phyloP scores from a whole-genome alignment of 2,797 vertebrate genomes.

The Periparus ater region DNA sequence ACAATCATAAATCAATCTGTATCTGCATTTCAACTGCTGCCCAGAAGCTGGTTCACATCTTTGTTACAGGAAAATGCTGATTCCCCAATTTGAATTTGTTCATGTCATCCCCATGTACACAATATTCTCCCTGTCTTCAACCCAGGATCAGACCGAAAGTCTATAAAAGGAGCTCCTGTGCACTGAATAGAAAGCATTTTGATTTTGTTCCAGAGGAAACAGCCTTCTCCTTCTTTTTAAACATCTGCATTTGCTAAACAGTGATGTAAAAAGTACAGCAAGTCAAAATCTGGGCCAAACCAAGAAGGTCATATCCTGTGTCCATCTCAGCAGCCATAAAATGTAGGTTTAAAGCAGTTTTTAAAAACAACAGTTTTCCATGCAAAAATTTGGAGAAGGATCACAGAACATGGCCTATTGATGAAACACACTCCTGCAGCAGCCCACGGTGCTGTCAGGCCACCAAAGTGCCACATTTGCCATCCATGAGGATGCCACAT shows the following conservation, averaged over 20 bases:
- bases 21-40: neutral
- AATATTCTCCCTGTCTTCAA: slow-evolving; percentile 40
- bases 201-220: slow-evolving; percentile 45
- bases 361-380: neutral
- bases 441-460: neutral
- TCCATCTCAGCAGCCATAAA: slow-evolving; percentile 21
- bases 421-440: neutral
- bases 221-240: slow-evolving; percentile 40
- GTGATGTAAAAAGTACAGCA: slow-evolving; percentile 17
- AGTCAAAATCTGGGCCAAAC: slow-evolving; percentile 40
- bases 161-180: slow-evolving; percentile 49
- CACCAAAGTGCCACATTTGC: neutral
- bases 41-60: neutral
- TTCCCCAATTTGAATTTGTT: neutral
- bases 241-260: slow-evolving; percentile 65
- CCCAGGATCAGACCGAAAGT: neutral
- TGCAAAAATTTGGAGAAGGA: slow-evolving; percentile 5
- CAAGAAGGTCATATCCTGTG: slow-evolving; percentile 56
- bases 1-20: neutral
- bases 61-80: neutral
- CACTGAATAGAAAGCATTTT: slow-evolving; percentile 7
- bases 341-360: neutral
- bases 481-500: neutral
- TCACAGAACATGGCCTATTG: neutral
- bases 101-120: neutral